phyloP scores from a whole-genome alignment of 2,113 vertebrate genomes.

The Atherinomorus stipes region DNA sequence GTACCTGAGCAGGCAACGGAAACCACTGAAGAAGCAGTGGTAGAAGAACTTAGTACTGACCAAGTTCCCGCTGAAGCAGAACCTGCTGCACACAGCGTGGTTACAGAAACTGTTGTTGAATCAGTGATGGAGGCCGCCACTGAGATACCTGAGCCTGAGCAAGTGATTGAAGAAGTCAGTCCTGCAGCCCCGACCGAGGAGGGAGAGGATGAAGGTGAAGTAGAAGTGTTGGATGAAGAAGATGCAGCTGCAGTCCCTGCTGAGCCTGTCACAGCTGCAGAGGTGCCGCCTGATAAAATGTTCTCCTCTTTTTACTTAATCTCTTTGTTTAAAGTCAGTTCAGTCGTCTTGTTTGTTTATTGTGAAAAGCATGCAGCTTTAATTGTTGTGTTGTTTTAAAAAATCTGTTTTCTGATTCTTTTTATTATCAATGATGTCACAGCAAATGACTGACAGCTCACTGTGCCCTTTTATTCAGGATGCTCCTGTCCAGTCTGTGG shows the following conservation, averaged over 20 bases:
- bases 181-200: slow-evolving; percentile 14
- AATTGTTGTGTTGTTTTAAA: not conserved
- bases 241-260: slow-evolving; percentile 11
- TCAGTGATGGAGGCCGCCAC: slow-evolving; percentile 1
- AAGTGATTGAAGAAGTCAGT: slow-evolving; percentile 10
- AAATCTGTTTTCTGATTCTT: not conserved
- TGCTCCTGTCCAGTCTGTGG: slow-evolving; percentile 15
- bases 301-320: not conserved
- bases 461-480: slow-evolving; percentile 28
- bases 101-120: slow-evolving; percentile 23
- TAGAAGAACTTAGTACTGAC: not conserved
- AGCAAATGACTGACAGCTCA: not conserved
- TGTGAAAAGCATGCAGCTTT: not conserved
- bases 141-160: slow-evolving; percentile 19
- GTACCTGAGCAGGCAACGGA: not conserved
- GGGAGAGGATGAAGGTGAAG: slow-evolving; percentile 33
- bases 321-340: not conserved
- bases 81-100: not conserved
- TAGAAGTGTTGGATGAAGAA: slow-evolving; percentile 45
- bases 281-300: slow-evolving; percentile 47
- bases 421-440: not conserved
- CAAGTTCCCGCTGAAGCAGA: slow-evolving; percentile 20
- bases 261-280: slow-evolving; percentile 29
- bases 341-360: not conserved
- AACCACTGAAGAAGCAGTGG: slow-evolving; percentile 5